Evolutionary conservation across 2,113 vertebrate species (phyloP).

Genomic region (Glareola pratincola): DNA sequence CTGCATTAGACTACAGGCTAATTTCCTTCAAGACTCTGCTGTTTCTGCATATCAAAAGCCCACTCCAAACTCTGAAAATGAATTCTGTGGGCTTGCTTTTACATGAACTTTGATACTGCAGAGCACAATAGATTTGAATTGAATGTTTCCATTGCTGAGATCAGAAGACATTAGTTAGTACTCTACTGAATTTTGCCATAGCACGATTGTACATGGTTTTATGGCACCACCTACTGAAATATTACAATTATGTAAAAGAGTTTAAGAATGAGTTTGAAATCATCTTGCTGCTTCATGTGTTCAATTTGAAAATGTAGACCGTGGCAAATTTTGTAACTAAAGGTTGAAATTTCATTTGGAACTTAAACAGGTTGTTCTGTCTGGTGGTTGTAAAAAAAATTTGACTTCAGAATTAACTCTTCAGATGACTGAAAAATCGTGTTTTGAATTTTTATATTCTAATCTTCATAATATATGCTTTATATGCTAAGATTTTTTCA

Average conservation of each 20-base stretch:
- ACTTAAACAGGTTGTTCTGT: neutral
- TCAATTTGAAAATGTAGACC: neutral
- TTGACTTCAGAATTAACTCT: neutral
- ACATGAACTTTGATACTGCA: neutral
- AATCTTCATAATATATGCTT: neutral
- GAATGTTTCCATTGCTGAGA: neutral
- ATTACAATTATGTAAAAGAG: neutral
- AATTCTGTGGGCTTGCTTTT: neutral
- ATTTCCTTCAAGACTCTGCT: neutral
- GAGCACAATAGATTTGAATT: neutral
- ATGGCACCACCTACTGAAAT: slow-evolving; percentile 35
- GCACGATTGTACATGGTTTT: neutral
- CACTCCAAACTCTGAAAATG: neutral
- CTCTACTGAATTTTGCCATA: neutral
- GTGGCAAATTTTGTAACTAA: neutral
- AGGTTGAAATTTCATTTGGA: neutral
- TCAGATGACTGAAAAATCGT: neutral
- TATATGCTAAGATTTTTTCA: neutral
- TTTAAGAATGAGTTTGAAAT: neutral
- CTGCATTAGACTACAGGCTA: neutral
- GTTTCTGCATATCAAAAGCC: neutral
- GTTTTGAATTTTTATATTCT: neutral
- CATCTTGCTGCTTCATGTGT: neutral
- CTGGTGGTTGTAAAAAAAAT: neutral
- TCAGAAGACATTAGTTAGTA: neutral